Conservation (phyloP, 2,888 invertebrate species). For the Acronicta psi region DNA sequence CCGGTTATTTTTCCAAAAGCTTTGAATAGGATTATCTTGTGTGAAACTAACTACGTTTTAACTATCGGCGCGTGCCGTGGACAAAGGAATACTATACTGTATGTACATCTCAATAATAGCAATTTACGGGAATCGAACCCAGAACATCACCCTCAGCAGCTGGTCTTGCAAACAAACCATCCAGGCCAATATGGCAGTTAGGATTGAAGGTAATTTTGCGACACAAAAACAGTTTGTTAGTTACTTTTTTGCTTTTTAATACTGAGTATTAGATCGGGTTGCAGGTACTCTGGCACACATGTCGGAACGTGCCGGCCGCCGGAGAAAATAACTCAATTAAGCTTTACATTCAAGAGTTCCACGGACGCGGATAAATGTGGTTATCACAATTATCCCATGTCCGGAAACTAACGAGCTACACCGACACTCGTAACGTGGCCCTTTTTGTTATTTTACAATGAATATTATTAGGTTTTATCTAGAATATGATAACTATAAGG, state of each 20-base stretch:
- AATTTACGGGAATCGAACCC: too few relatives aligned
- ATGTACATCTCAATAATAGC: too few relatives aligned
- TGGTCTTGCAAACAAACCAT: too few relatives aligned
- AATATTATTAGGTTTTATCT: conserved; percentile 29
- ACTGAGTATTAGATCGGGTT: conserved; percentile 36
- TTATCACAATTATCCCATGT: conserved; percentile 83
- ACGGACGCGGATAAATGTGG: conserved; percentile 78
- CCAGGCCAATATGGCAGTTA: too few relatives aligned
- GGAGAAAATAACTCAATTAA: conserved; percentile 81
- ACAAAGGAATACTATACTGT: neutral
- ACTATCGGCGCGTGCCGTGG: neutral
- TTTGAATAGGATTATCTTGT: conserved; percentile 26
- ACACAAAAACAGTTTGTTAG: conserved; percentile 12
- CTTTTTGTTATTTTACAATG: conserved; percentile 53
- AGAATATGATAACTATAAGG: conserved; percentile 15
- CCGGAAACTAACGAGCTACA: conserved; percentile 74
- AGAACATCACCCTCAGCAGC: too few relatives aligned
- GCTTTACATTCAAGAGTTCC: conserved; percentile 78
- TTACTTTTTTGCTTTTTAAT: conserved; percentile 25
- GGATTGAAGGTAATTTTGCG: conserved; percentile 6
- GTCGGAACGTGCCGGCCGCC: conserved; percentile 55
- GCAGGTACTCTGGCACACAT: conserved; percentile 28
- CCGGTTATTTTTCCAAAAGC: conserved; percentile 29
- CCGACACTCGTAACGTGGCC: conserved; percentile 50
- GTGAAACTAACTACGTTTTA: conserved; percentile 7